Percentiles rank a stretch among this genome's conserved stretches.
Conservation (phyloP, 2,797 vertebrate genomes). For the Notolabrus celidotus region DNA sequence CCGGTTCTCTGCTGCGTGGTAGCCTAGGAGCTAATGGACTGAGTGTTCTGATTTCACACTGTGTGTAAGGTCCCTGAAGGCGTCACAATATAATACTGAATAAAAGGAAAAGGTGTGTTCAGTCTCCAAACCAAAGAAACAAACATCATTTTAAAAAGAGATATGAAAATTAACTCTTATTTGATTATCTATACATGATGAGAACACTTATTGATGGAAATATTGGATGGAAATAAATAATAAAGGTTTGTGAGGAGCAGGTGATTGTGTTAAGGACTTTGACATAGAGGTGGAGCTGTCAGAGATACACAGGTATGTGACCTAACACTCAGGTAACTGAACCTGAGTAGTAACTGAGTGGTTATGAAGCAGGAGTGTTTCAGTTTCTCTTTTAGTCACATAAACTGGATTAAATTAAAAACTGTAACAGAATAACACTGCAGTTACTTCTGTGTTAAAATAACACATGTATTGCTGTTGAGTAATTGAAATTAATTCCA, state of each 20-base stretch:
- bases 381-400: background rate
- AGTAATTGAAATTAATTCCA: too few species aligned
- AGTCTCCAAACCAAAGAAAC: too few species aligned
- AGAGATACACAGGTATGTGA: background rate
- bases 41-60: background rate
- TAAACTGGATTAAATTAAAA: background rate
- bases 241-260: too few species aligned
- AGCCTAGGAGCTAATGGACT: constrained; percentile 24
- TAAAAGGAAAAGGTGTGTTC: too few species aligned
- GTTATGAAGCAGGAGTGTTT: background rate
- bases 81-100: background rate
- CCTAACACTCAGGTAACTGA: background rate
- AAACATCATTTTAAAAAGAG: too few species aligned
- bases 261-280: constrained; percentile 1
- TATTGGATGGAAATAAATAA: too few species aligned
- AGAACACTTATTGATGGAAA: too few species aligned
- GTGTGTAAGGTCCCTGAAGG: constrained; percentile 12
- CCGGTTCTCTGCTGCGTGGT: background rate
- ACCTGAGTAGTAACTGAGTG: background rate
- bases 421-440: too few species aligned
- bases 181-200: too few species aligned
- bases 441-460: too few species aligned
- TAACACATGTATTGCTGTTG: too few species aligned
- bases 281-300: background rate
- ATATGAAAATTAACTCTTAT: too few species aligned